Evolutionary conservation across 2,113 vertebrate genomes (phyloP).

Genomic region (Otocyon megalotis): DNA sequence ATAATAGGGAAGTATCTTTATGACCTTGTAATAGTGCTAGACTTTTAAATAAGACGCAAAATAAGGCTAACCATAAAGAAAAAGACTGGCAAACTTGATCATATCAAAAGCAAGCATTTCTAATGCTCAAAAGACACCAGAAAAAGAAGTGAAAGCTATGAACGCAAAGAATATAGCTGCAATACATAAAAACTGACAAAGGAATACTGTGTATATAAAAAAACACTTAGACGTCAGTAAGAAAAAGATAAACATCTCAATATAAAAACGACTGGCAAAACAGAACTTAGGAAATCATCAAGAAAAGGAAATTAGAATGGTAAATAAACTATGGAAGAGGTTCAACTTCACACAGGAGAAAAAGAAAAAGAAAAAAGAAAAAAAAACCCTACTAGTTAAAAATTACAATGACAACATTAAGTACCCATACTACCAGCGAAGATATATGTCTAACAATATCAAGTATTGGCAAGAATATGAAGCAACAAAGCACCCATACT

Average conservation of each 20-base stretch:
- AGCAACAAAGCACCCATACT: neutral
- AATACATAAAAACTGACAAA: neutral
- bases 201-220: neutral
- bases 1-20: neutral
- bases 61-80: neutral
- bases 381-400: neutral
- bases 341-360: neutral
- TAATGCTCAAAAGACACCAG: neutral
- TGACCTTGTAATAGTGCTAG: neutral
- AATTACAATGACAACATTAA: neutral
- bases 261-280: neutral
- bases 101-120: neutral
- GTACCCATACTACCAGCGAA: neutral
- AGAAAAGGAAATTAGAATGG: slow-evolving; percentile 19
- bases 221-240: neutral
- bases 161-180: neutral
- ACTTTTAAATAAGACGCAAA: neutral
- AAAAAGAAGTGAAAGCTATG: neutral
- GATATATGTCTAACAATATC: neutral
- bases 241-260: neutral
- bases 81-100: neutral
- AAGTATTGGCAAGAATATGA: neutral
- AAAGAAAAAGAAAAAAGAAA: neutral
- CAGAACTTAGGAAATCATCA: neutral
- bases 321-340: neutral